phyloP scores from a whole-genome alignment of 1,140 invertebrate genomes.

The Helicoverpa armigera region DNA sequence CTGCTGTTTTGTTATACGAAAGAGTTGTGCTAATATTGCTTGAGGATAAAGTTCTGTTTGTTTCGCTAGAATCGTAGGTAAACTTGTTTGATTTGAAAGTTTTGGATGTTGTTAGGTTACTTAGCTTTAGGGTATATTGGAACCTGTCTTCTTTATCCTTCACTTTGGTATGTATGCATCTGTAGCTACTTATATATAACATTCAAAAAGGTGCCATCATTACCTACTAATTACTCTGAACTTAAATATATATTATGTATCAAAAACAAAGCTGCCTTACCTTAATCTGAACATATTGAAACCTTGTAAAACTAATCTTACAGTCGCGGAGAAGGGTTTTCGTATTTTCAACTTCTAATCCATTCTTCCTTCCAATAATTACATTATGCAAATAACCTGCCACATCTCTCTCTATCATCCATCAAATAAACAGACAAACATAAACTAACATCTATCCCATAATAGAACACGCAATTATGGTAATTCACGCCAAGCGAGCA shows the following conservation, averaged over 20 bases:
- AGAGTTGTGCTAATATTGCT: constrained; percentile 14
- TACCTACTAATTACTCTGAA: no score
- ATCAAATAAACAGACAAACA: not conserved
- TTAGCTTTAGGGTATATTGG: not conserved
- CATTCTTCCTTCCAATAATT: not conserved
- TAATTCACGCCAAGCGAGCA: constrained; percentile 2
- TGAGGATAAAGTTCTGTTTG: constrained; percentile 15
- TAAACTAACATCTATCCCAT: not conserved
- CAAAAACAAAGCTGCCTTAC: no score
- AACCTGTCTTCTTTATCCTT: no score
- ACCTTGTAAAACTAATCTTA: no score
- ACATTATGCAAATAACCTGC: no score
- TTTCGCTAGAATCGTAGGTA: not conserved
- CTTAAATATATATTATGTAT: no score
- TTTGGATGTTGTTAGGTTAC: not conserved
- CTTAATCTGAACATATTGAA: no score
- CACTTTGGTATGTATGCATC: no score
- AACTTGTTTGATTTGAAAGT: constrained; percentile 1
- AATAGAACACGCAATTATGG: constrained; percentile 16
- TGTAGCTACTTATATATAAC: no score
- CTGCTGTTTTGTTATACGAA: not conserved
- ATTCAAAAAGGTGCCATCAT: no score
- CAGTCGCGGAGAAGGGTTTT: no score
- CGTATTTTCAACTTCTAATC: not conserved
- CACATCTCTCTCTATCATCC: no score